Evolutionary conservation across 2,797 vertebrate species (phyloP).

Genomic region (Clarias platycephalus): DNA sequence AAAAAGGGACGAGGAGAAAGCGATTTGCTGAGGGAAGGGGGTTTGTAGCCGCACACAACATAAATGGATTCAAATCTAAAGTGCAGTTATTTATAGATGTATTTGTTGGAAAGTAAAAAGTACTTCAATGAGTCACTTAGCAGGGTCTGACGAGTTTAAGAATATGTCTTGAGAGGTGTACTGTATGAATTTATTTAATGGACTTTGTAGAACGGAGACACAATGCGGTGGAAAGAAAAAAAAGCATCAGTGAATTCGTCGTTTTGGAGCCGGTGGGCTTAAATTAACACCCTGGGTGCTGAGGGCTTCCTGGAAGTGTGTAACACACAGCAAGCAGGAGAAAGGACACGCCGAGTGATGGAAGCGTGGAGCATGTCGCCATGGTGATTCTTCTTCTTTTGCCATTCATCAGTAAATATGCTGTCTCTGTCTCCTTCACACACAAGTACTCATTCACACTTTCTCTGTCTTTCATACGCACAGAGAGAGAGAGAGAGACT

Average conservation of each 20-base stretch:
- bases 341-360: slow-evolving; percentile 6
- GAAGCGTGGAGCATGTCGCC: slow-evolving; percentile 27
- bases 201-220: neutral
- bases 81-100: too few relatives aligned
- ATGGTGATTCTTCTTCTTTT: slow-evolving; percentile 41
- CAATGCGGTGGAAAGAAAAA: neutral
- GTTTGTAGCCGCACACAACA: too few relatives aligned
- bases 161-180: neutral
- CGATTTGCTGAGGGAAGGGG: too few relatives aligned
- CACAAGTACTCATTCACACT: neutral
- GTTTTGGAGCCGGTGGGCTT: neutral
- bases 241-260: neutral
- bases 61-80: too few relatives aligned
- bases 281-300: neutral
- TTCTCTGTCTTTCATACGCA: neutral
- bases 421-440: neutral
- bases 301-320: slow-evolving; percentile 24
- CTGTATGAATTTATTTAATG: neutral
- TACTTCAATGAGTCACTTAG: too few relatives aligned
- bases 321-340: slow-evolving; percentile 14
- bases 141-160: too few relatives aligned
- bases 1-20: too few relatives aligned
- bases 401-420: slow-evolving; percentile 35
- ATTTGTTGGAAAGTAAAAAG: too few relatives aligned
- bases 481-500: neutral